Evolutionary conservation across 2,888 invertebrate species (phyloP).

Genomic region (Meloe dianella): DNA sequence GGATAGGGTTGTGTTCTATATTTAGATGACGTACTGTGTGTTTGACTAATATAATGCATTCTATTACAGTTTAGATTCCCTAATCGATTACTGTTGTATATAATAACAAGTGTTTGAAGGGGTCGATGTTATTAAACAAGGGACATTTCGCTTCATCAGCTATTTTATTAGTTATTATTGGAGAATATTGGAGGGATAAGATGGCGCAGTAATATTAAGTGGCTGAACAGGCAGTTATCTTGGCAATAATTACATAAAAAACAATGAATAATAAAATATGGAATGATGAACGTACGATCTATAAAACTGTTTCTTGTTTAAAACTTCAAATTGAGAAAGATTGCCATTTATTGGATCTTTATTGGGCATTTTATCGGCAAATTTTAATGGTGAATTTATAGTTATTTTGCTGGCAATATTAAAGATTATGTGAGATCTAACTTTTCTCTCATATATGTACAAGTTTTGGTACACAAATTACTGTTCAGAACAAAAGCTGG

Average conservation of each 20-base stretch:
- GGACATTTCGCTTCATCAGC: slow-evolving; percentile 58
- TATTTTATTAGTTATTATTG: slow-evolving; percentile 51
- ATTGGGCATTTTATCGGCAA: neutral
- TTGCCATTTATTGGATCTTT: slow-evolving; percentile 10
- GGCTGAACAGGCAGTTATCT: slow-evolving; percentile 40
- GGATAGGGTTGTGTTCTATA: slow-evolving; percentile 34
- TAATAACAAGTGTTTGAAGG: slow-evolving; percentile 51
- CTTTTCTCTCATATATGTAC: no score
- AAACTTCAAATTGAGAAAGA: slow-evolving; percentile 40
- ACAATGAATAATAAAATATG: slow-evolving; percentile 44
- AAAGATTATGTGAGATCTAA: neutral
- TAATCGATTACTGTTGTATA: slow-evolving; percentile 46
- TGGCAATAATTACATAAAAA: slow-evolving; percentile 36
- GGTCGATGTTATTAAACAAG: slow-evolving; percentile 54
- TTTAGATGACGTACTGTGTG: slow-evolving; percentile 21
- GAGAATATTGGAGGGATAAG: slow-evolving; percentile 47
- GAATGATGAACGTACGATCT: no score
- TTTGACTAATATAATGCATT: slow-evolving; percentile 36
- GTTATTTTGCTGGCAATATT: neutral
- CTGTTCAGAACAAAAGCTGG: no score
- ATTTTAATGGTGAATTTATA: neutral
- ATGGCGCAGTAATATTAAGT: slow-evolving; percentile 39
- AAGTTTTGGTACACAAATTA: no score
- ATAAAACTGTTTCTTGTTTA: slow-evolving; percentile 34
- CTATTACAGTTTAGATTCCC: slow-evolving; percentile 39